Conservation (phyloP, 2,888 invertebrate genomes). For the Mermis nigrescens region DNA sequence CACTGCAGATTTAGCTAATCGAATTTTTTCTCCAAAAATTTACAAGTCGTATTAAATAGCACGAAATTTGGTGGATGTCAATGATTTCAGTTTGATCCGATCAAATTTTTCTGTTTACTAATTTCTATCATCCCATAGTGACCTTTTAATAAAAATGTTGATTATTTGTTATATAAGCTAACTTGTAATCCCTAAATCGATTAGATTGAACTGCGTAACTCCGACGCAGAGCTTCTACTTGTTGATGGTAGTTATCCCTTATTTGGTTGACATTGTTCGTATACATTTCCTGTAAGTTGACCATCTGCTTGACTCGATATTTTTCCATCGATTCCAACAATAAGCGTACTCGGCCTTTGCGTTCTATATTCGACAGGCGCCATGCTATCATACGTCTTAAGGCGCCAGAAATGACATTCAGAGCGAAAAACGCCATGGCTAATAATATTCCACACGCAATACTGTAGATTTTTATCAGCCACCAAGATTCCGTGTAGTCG, state of each 20-base stretch:
- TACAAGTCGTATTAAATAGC: too few relatives aligned
- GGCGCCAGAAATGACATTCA: slow-evolving; percentile 8
- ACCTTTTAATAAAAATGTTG: too few relatives aligned
- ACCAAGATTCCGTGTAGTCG: slow-evolving; percentile 5
- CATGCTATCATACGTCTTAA: slow-evolving; percentile 9
- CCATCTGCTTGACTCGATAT: slow-evolving; percentile 27
- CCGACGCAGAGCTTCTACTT: slow-evolving; percentile 22
- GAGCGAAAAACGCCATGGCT: slow-evolving; percentile 7
- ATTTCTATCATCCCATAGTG: too few relatives aligned
- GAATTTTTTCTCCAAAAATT: too few relatives aligned
- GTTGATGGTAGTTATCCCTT: slow-evolving; percentile 22
- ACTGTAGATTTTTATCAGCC: slow-evolving; percentile 8
- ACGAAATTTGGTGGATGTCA: too few relatives aligned
- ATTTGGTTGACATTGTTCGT: slow-evolving; percentile 19
- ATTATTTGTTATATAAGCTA: too few relatives aligned
- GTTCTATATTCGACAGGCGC: slow-evolving; percentile 16
- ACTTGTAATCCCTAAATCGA: slow-evolving; percentile 27
- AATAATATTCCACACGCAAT: slow-evolving; percentile 4
- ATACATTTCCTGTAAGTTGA: slow-evolving; percentile 28
- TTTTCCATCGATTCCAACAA: slow-evolving; percentile 31
- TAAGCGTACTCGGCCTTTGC: slow-evolving; percentile 24
- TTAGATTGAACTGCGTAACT: slow-evolving; percentile 25
- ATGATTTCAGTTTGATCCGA: too few relatives aligned
- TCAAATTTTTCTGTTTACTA: too few relatives aligned
- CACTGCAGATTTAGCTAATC: too few relatives aligned